Evolutionary conservation across 2,888 invertebrate species (phyloP).

Genomic region (Lasioglossum vierecki): DNA sequence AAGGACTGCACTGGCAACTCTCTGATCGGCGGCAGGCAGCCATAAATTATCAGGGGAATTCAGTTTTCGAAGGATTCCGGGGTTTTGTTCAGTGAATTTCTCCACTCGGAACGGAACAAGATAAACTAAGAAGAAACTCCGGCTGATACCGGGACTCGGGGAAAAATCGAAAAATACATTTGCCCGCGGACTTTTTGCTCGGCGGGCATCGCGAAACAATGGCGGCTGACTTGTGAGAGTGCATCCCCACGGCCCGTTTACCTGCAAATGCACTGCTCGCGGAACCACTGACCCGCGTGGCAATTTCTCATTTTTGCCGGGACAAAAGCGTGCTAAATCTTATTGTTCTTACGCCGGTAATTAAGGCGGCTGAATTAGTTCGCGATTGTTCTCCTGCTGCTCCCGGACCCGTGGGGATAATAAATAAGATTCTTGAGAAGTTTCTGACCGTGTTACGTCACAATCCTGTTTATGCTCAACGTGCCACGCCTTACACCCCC

Average conservation of each 20-base stretch:
- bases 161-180: conserved; percentile 49
- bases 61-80: neutral
- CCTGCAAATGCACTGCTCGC: conserved; percentile 70
- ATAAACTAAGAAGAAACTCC: conserved; percentile 17
- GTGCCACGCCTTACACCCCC: conserved; percentile 54
- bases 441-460: conserved; percentile 76
- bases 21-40: neutral
- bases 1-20: neutral
- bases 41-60: conserved; percentile 4
- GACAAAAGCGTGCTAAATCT: conserved; percentile 83
- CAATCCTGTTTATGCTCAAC: conserved; percentile 77
- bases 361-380: conserved; percentile 83
- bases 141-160: neutral
- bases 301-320: conserved; percentile 83
- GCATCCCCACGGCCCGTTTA: conserved; percentile 60
- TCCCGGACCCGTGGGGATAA: conserved; percentile 72
- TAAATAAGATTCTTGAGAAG: conserved; percentile 83
- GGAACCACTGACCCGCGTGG: conserved; percentile 78
- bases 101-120: neutral
- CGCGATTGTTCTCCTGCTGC: conserved; percentile 79
- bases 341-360: conserved; percentile 83
- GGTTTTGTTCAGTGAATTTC: neutral
- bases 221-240: conserved; percentile 46
- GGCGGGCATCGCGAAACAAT: conserved; percentile 55
- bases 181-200: conserved; percentile 44